Evolutionary conservation across 2,888 invertebrate species (phyloP).

Genomic region (Orchestes rusci): DNA sequence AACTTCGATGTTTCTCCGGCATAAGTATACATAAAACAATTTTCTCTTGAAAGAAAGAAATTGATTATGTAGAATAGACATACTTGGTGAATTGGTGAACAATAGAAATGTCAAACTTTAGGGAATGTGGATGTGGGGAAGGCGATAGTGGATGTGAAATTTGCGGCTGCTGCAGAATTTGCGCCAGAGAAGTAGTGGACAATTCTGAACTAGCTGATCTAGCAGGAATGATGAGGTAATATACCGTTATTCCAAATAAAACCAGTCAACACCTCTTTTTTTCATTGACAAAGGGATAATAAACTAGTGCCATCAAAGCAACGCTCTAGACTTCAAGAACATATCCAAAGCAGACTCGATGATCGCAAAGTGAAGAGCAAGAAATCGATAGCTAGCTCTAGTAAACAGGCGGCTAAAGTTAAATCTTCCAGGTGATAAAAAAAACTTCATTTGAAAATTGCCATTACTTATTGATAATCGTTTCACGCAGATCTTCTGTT

Average conservation of each 20-base stretch:
- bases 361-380: constrained; percentile 49
- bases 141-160: constrained; percentile 91
- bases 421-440: constrained; percentile 28
- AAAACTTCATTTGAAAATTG: constrained; percentile 1
- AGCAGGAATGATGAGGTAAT: constrained; percentile 48
- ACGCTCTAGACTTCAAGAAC: constrained; percentile 52
- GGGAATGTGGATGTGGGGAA: constrained; percentile 91
- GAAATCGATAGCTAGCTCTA: constrained; percentile 40
- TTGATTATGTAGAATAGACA: not conserved
- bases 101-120: constrained; percentile 43
- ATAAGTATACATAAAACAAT: too few species aligned
- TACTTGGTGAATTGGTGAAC: not conserved
- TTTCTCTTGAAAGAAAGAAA: too few species aligned
- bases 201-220: constrained; percentile 50
- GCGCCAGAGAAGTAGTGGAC: constrained; percentile 64
- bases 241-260: too few species aligned
- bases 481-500: constrained; percentile 16
- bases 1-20: too few species aligned
- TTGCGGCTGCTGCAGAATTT: constrained; percentile 87
- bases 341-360: constrained; percentile 51
- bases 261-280: too few species aligned
- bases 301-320: constrained; percentile 45
- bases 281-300: too few species aligned
- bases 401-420: constrained; percentile 38
- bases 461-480: not conserved